A percentile compares a stretch with the other conserved stretches of the same genome.
These are phyloP conservation scores for Sterrhoptilus dennistouni DNA, from an alignment of 2,113 vertebrate species.

Conservation along the genomic window DNA sequence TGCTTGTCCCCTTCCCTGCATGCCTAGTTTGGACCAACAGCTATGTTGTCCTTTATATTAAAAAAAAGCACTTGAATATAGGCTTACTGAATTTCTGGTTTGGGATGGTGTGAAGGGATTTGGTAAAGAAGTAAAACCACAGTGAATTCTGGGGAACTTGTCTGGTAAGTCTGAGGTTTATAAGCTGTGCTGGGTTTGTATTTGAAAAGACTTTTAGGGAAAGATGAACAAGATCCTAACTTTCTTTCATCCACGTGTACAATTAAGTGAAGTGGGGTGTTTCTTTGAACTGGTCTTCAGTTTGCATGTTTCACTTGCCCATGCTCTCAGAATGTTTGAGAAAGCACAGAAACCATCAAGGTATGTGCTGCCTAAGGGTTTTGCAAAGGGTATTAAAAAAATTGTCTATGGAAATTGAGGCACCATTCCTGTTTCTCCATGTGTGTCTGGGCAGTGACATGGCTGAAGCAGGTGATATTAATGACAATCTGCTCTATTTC, in stretches of 20 bases:
- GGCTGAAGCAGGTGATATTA: not conserved
- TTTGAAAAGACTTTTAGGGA: not conserved
- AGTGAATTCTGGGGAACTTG: not conserved
- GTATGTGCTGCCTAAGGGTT: not conserved
- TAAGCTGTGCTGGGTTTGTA: not conserved
- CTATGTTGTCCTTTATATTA: not conserved
- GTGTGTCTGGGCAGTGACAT: not conserved
- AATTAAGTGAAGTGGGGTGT: not conserved
- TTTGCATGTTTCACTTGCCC: not conserved
- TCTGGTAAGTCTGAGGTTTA: not conserved
- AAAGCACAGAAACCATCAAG: not conserved
- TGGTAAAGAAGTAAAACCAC: not conserved
- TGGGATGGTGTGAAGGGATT: not conserved
- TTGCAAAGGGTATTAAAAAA: not conserved
- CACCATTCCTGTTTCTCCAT: not conserved
- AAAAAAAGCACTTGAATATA: not conserved
- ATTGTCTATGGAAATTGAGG: not conserved
- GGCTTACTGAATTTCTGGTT: not conserved
- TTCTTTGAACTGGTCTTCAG: not conserved
- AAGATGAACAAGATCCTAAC: not conserved
- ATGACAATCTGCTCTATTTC: not conserved
- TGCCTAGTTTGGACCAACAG: not conserved
- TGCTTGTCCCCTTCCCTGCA: not conserved
- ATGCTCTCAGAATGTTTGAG: not conserved
- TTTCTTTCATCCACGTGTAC: not conserved